These are phyloP conservation scores for Nomada lathburiana DNA, from an alignment of 2,888 invertebrate species.

Conservation along the genomic window DNA sequence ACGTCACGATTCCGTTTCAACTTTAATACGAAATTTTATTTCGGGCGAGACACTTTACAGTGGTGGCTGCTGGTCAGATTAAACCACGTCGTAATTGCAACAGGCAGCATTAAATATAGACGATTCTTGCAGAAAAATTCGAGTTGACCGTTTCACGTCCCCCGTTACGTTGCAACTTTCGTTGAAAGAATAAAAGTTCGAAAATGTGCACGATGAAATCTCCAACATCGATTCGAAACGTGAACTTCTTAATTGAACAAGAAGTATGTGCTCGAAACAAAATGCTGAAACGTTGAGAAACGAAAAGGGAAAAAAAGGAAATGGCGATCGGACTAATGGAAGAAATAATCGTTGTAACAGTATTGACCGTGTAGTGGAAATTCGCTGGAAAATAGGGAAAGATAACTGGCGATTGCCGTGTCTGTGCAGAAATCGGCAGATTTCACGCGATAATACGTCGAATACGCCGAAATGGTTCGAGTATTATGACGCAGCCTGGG, in stretches of 20 bases:
- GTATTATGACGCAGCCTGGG: constrained; percentile 49
- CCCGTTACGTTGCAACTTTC: background rate
- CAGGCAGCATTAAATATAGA: background rate
- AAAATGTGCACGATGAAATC: too few species aligned
- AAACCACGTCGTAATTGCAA: constrained; percentile 9
- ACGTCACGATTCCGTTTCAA: background rate
- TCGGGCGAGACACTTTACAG: background rate
- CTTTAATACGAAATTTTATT: background rate
- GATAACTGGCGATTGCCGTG: constrained; percentile 10
- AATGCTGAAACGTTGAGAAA: too few species aligned
- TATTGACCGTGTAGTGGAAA: background rate
- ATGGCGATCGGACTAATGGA: background rate
- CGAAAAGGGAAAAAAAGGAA: too few species aligned
- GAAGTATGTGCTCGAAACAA: too few species aligned
- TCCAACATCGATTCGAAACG: too few species aligned
- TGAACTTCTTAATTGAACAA: too few species aligned
- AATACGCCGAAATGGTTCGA: constrained; percentile 34
- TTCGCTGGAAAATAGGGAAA: background rate
- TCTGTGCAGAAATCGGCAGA: constrained; percentile 7
- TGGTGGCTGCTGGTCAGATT: background rate
- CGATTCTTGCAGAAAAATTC: background rate
- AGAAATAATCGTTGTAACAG: background rate
- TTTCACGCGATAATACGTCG: constrained; percentile 27
- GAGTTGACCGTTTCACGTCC: background rate
- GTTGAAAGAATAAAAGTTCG: too few species aligned